These are phyloP conservation scores for Leptogaster cylindrica DNA, from an alignment of 2,888 invertebrate species.

Conservation along the genomic window DNA sequence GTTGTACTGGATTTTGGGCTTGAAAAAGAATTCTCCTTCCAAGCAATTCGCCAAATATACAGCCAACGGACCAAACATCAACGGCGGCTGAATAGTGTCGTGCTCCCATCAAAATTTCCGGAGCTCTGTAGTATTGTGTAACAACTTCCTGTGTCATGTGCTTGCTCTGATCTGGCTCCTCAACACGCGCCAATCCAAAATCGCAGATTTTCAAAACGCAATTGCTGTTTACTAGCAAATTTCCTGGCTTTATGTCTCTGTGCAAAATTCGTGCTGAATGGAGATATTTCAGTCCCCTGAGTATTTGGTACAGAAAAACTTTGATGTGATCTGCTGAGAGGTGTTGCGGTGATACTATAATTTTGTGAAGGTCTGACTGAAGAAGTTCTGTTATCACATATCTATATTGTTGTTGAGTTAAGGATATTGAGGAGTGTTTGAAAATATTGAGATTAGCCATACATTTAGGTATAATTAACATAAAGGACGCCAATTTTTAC, in stretches of 20 bases:
- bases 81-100: constrained; percentile 95
- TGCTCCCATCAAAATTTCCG: constrained; percentile 98
- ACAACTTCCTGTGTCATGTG: constrained; percentile 99
- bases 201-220: constrained; percentile 99
- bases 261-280: constrained; percentile 98
- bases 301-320: constrained; percentile 99
- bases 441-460: no score
- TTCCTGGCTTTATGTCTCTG: constrained; percentile 99
- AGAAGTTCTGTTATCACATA: constrained; percentile 99
- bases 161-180: constrained; percentile 90
- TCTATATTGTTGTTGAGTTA: no score
- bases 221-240: constrained; percentile 98
- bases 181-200: constrained; percentile 97
- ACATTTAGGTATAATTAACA: no score
- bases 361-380: constrained; percentile 99
- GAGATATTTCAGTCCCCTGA: constrained; percentile 98
- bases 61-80: constrained; percentile 99
- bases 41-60: constrained; percentile 97
- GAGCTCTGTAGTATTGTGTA: constrained; percentile 99
- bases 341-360: constrained; percentile 99
- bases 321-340: constrained; percentile 99
- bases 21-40: constrained; percentile 96
- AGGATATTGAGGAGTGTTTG: constrained; percentile 41
- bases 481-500: no score
- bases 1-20: constrained; percentile 97